A percentile compares a stretch with the other conserved stretches of the same genome.
These are phyloP conservation scores for Heterodera filipjevi DNA, from an alignment of 2,888 invertebrate genomes.

Conservation along the genomic window DNA sequence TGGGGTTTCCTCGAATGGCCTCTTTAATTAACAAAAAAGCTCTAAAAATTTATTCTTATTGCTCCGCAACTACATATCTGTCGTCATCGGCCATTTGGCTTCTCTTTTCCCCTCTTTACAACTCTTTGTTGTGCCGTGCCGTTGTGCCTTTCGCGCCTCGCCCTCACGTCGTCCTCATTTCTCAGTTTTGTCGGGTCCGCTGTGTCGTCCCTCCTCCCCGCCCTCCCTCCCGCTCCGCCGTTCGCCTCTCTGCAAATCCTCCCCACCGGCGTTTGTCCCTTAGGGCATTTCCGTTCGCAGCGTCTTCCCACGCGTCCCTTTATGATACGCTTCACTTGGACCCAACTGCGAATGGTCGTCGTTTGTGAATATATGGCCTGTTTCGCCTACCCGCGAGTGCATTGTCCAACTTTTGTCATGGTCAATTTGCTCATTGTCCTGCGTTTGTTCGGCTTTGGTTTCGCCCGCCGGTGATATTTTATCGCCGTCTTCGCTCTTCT, in stretches of 20 bases:
- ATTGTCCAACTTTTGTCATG: not conserved
- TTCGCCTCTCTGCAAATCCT: conserved; percentile 60
- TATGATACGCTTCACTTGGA: conserved; percentile 59
- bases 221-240: not conserved
- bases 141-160: not conserved
- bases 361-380: not conserved
- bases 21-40: too few species aligned
- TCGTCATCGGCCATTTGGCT: not conserved
- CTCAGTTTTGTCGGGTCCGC: not conserved
- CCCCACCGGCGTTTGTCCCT: conserved; percentile 57
- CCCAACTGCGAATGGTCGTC: conserved; percentile 27
- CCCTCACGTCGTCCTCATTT: not conserved
- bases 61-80: too few species aligned
- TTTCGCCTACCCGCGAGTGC: conserved; percentile 1
- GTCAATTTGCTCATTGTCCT: not conserved
- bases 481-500: conserved; percentile 24
- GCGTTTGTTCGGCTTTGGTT: not conserved
- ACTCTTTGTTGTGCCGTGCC: not conserved
- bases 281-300: conserved; percentile 59
- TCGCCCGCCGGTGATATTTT: too few species aligned
- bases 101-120: not conserved
- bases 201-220: not conserved
- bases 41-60: too few species aligned
- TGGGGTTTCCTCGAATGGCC: too few species aligned
- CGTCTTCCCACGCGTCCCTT: conserved; percentile 61